Evolutionary conservation across 2,113 vertebrate genomes (phyloP).

Genomic region (Narcine bancroftii): DNA sequence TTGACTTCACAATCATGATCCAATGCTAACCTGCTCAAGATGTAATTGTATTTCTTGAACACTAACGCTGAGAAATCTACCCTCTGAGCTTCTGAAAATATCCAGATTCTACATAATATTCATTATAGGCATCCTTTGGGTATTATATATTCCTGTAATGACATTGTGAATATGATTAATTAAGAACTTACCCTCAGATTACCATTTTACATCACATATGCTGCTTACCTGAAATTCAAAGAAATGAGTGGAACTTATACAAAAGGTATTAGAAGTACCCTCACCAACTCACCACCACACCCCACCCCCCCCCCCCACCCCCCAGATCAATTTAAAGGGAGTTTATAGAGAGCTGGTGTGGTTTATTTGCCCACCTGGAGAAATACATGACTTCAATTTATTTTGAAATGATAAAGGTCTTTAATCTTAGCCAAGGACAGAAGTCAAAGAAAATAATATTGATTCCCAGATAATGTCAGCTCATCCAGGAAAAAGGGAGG

Average conservation of each 20-base stretch:
- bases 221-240: neutral
- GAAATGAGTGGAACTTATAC: neutral
- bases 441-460: slow-evolving; percentile 14
- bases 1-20: too few relatives aligned
- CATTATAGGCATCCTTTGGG: too few relatives aligned
- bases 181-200: neutral
- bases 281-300: too few relatives aligned
- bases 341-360: neutral
- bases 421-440: neutral
- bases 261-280: neutral
- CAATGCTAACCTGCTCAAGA: too few relatives aligned
- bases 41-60: too few relatives aligned
- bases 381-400: neutral
- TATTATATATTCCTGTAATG: neutral
- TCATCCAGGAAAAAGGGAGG: neutral
- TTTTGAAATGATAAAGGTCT: neutral
- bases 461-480: neutral
- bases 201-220: neutral
- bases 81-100: too few relatives aligned
- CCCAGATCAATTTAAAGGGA: neutral
- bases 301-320: too few relatives aligned
- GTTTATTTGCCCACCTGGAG: neutral
- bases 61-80: too few relatives aligned
- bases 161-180: neutral
- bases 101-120: too few relatives aligned